Conservation (phyloP, 2,113 vertebrate species). For the Protomyctophum bolini region DNA sequence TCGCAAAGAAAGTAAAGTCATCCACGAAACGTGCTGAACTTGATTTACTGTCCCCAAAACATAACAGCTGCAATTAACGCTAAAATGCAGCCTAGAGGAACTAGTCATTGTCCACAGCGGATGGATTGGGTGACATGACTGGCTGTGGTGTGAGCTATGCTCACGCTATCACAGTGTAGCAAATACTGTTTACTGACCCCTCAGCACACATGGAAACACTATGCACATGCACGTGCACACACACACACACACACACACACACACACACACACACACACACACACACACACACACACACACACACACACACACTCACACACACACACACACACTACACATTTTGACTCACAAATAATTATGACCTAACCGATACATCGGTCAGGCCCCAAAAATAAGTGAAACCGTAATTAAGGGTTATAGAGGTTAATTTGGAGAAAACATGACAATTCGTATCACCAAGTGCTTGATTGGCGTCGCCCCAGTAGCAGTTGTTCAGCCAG, state of each 20-base stretch:
- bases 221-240: not conserved
- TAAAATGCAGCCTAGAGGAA: not conserved
- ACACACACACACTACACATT: too few species aligned
- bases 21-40: not conserved
- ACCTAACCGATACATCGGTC: constrained; percentile 3
- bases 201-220: not conserved
- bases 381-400: too few species aligned
- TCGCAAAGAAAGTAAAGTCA: too few species aligned
- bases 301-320: too few species aligned
- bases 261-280: too few species aligned
- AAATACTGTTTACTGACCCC: not conserved
- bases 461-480: too few species aligned
- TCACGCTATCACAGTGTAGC: not conserved
- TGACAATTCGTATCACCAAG: too few species aligned
- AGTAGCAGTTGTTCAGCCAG: too few species aligned
- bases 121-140: not conserved
- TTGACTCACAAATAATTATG: constrained; percentile 8
- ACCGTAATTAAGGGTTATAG: too few species aligned
- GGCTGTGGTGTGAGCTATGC: not conserved
- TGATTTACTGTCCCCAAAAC: not conserved
- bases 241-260: not conserved
- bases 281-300: too few species aligned
- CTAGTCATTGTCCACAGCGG: not conserved
- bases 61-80: not conserved
- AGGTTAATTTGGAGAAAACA: too few species aligned